phyloP scores from a whole-genome alignment of 2,113 vertebrate species.

The Oncorhynchus tshawytscha region DNA sequence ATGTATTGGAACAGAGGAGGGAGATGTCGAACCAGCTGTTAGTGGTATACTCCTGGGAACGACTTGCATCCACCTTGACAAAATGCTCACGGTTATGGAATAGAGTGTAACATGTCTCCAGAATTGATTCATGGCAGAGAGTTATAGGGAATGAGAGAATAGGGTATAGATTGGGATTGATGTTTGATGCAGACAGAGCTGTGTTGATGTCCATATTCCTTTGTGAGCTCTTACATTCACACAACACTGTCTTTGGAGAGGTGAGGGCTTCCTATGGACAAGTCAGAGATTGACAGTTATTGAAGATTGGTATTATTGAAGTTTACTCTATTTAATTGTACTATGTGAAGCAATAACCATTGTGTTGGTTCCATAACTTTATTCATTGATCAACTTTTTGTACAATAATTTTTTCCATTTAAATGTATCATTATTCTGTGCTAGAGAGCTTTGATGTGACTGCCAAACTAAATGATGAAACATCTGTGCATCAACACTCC shows the following conservation, averaged over 20 bases:
- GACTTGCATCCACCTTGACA: neutral
- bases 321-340: no score
- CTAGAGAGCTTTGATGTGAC: conserved; percentile 36
- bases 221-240: neutral
- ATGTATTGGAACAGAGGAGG: neutral
- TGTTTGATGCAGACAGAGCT: neutral
- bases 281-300: neutral
- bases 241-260: neutral
- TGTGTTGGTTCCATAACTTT: no score
- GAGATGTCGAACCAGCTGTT: neutral
- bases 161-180: no score
- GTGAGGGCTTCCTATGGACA: neutral
- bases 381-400: no score
- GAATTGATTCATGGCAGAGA: neutral
- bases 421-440: neutral
- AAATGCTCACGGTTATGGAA: neutral
- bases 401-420: no score
- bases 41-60: neutral
- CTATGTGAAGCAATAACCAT: no score
- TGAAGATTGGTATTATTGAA: no score
- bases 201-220: neutral
- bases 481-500: conserved; percentile 39
- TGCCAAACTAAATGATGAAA: conserved; percentile 50
- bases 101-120: neutral
- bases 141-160: neutral